phyloP scores from a whole-genome alignment of 2,113 vertebrate genomes.

The Notarius lentiginosus region DNA sequence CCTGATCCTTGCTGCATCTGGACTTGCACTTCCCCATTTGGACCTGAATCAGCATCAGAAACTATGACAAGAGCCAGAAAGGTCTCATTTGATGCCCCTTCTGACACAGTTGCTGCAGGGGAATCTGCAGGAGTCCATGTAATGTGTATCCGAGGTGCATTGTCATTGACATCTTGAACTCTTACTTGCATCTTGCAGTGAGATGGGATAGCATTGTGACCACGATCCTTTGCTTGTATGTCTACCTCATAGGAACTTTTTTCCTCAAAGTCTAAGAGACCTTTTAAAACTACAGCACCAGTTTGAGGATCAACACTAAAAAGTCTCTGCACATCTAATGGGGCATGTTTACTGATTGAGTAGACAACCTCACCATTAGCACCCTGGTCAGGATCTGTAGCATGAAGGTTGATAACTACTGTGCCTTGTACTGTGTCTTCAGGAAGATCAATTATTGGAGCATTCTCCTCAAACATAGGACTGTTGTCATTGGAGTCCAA shows the following conservation, averaged over 20 bases:
- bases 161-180: slow-evolving; percentile 85
- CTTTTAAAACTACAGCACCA: slow-evolving; percentile 75
- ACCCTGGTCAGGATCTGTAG: slow-evolving; percentile 88
- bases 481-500: slow-evolving; percentile 94
- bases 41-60: slow-evolving; percentile 83
- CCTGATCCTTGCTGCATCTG: slow-evolving; percentile 73
- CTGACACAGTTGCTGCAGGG: slow-evolving; percentile 71
- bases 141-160: slow-evolving; percentile 79
- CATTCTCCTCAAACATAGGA: slow-evolving; percentile 81
- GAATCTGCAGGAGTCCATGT: slow-evolving; percentile 77
- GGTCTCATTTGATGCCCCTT: slow-evolving; percentile 79
- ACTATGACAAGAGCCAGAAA: slow-evolving; percentile 85
- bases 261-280: slow-evolving; percentile 81
- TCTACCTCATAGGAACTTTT: slow-evolving; percentile 79
- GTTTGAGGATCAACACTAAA: slow-evolving; percentile 78
- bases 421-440: slow-evolving; percentile 83
- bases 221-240: slow-evolving; percentile 83
- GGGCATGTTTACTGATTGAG: slow-evolving; percentile 80
- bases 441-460: slow-evolving; percentile 73
- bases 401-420: slow-evolving; percentile 79
- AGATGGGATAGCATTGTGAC: slow-evolving; percentile 84
- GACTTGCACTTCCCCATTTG: slow-evolving; percentile 79
- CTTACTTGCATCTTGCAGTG: slow-evolving; percentile 88
- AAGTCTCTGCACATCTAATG: slow-evolving; percentile 75
- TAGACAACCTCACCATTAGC: slow-evolving; percentile 89